Evolutionary conservation across 2,797 vertebrate species (phyloP).

Genomic region (Cichlasoma orientale): DNA sequence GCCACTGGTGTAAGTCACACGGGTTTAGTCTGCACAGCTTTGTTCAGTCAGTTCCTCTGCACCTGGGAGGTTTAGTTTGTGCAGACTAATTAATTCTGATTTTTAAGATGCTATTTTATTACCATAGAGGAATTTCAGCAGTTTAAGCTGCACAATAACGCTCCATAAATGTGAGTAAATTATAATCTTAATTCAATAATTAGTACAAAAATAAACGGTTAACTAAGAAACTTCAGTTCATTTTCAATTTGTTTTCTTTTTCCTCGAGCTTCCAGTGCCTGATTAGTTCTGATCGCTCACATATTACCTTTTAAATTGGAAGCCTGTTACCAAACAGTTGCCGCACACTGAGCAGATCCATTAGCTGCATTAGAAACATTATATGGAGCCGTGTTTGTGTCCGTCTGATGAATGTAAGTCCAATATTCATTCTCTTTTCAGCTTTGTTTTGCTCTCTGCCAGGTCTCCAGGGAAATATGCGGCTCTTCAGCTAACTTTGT

Average conservation of each 20-base stretch:
- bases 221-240: neutral
- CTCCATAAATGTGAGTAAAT: neutral
- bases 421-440: constrained; percentile 21
- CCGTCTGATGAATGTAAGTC: constrained; percentile 31
- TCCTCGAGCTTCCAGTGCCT: neutral
- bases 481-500: constrained; percentile 11
- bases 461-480: constrained; percentile 20
- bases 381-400: constrained; percentile 13
- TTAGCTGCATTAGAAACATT: neutral
- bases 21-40: neutral
- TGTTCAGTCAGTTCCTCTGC: neutral
- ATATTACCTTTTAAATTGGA: neutral
- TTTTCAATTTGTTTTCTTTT: neutral
- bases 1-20: neutral
- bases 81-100: neutral
- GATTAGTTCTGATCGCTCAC: neutral
- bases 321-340: neutral
- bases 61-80: neutral
- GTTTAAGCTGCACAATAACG: neutral
- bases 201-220: neutral
- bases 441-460: constrained; percentile 19
- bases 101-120: neutral
- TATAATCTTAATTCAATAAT: neutral
- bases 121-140: neutral
- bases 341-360: neutral